phyloP scores from a whole-genome alignment of 2,888 invertebrate species.

The Globia sparganii region DNA sequence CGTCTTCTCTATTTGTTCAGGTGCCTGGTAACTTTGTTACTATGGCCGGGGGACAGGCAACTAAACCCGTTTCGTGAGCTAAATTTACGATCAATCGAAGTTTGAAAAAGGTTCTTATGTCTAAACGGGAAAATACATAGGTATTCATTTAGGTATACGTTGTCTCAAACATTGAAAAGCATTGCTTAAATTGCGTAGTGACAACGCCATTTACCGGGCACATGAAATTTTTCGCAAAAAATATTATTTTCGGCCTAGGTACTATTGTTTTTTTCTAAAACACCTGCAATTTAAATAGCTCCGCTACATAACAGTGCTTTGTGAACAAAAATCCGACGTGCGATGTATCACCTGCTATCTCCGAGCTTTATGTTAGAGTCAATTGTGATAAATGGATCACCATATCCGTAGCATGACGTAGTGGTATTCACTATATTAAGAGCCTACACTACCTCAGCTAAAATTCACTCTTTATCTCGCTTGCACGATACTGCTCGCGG shows the following conservation, averaged over 20 bases:
- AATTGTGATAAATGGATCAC: slow-evolving; percentile 52
- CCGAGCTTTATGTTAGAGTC: slow-evolving; percentile 27
- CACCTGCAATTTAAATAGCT: slow-evolving; percentile 32
- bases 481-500: too few relatives aligned
- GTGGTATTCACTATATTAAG: too few relatives aligned
- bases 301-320: slow-evolving; percentile 26
- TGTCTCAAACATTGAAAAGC: neutral
- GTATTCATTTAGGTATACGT: neutral
- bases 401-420: slow-evolving; percentile 13
- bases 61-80: neutral
- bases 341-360: slow-evolving; percentile 54
- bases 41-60: neutral
- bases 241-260: neutral
- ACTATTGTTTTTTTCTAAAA: slow-evolving; percentile 17
- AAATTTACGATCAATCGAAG: neutral
- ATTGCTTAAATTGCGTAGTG: too few relatives aligned
- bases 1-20: neutral
- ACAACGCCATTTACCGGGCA: neutral
- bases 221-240: slow-evolving; percentile 6
- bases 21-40: neutral
- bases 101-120: neutral
- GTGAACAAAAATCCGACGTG: slow-evolving; percentile 26
- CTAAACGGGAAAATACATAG: neutral
- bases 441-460: too few relatives aligned
- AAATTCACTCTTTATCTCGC: too few relatives aligned